These are phyloP conservation scores for Heptranchias perlo DNA, from an alignment of 2,113 vertebrate species.

Conservation along the genomic window DNA sequence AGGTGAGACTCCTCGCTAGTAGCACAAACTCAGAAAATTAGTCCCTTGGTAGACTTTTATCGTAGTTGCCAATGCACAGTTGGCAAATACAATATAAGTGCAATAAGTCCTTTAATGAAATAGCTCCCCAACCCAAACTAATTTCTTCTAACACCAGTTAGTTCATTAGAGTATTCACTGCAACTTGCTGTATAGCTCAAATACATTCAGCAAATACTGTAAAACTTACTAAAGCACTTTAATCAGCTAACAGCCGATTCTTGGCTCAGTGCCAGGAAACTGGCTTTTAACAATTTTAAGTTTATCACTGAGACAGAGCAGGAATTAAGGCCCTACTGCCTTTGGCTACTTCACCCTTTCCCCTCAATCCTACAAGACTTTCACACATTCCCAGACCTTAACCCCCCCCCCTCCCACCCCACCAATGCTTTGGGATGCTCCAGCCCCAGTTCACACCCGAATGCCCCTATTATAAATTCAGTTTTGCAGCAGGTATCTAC, in stretches of 20 bases:
- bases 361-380: not conserved
- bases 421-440: not conserved
- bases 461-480: not conserved
- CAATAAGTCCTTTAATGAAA: not conserved
- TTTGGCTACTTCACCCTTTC: not conserved
- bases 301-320: not conserved
- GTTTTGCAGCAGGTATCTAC: not conserved
- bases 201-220: not conserved
- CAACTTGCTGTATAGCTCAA: not conserved
- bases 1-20: not conserved
- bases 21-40: not conserved
- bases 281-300: not conserved
- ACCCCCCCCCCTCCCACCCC: too few relatives aligned
- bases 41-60: not conserved
- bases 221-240: not conserved
- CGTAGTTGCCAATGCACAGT: not conserved
- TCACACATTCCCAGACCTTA: not conserved
- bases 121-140: not conserved
- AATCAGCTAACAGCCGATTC: not conserved
- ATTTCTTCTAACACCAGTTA: not conserved
- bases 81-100: not conserved
- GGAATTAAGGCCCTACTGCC: not conserved
- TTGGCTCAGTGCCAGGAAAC: not conserved
- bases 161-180: not conserved
- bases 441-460: not conserved